These are phyloP conservation scores for Centropristis striata DNA, from an alignment of 2,113 vertebrate species.

Conservation along the genomic window DNA sequence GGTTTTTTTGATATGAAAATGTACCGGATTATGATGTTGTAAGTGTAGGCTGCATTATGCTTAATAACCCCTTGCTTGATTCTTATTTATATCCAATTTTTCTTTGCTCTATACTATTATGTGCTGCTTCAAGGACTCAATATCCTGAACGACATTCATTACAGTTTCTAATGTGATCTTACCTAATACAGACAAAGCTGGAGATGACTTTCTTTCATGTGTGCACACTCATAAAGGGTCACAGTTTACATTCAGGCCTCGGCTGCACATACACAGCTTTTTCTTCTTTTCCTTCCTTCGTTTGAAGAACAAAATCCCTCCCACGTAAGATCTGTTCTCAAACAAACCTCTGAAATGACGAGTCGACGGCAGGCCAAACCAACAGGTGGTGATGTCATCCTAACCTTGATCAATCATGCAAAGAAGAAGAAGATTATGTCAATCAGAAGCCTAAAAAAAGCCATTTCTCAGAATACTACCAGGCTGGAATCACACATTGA, in stretches of 20 bases:
- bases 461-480: too few relatives aligned
- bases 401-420: too few relatives aligned
- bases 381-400: too few relatives aligned
- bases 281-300: too few relatives aligned
- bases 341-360: too few relatives aligned
- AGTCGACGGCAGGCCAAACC: too few relatives aligned
- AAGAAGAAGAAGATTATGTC: too few relatives aligned
- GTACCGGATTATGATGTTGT: conserved; percentile 43
- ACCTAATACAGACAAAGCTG: conserved; percentile 7
- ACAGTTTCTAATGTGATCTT: conserved; percentile 14
- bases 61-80: conserved; percentile 41
- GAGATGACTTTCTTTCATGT: not conserved
- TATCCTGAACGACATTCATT: conserved; percentile 41
- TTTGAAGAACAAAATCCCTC: too few relatives aligned
- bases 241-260: not conserved
- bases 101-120: conserved; percentile 19
- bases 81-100: conserved; percentile 34
- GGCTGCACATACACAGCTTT: too few relatives aligned
- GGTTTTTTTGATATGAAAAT: conserved; percentile 44
- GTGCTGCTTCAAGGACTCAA: conserved; percentile 9
- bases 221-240: conserved; percentile 1
- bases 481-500: too few relatives aligned
- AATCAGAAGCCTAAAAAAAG: too few relatives aligned
- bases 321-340: too few relatives aligned
- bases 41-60: conserved; percentile 46